phyloP scores from a whole-genome alignment of 1,140 invertebrate species.

The Drosophila littoralis region DNA sequence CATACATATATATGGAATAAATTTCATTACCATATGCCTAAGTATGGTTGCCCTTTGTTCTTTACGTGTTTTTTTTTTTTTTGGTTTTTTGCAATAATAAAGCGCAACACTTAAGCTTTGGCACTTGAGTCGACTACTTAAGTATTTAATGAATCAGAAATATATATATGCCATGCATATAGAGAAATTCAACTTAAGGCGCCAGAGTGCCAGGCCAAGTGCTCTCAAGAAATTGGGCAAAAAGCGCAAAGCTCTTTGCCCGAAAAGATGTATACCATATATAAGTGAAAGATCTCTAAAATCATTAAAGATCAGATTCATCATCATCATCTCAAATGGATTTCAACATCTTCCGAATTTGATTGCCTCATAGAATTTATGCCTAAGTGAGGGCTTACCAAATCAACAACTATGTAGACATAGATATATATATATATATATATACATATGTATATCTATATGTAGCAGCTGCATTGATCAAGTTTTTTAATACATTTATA shows the following conservation, averaged over 20 bases:
- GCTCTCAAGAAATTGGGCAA: conserved; percentile 59
- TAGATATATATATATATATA: conserved; percentile 10
- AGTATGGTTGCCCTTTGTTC: conserved; percentile 16
- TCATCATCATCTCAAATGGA: conserved; percentile 66
- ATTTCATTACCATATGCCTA: neutral
- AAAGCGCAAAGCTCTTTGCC: conserved; percentile 22
- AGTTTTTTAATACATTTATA: too few species aligned
- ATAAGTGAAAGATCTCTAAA: conserved; percentile 10
- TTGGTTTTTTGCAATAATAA: conserved; percentile 67
- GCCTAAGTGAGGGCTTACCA: conserved; percentile 37
- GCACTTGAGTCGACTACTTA: conserved; percentile 77
- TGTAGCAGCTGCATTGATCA: too few species aligned
- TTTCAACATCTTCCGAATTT: conserved; percentile 65
- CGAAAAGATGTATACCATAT: conserved; percentile 1
- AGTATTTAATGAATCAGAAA: conserved; percentile 74
- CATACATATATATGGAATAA: neutral
- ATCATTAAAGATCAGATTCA: conserved; percentile 36
- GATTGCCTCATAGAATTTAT: conserved; percentile 36
- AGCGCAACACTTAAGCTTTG: conserved; percentile 66
- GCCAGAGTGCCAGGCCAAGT: conserved; percentile 72
- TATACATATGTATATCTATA: neutral
- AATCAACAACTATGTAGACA: conserved; percentile 16
- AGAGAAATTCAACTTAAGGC: conserved; percentile 64
- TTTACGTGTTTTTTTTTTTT: conserved; percentile 4
- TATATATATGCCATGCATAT: conserved; percentile 13